Conservation (phyloP, 2,797 vertebrate genomes). For the Valencia hispanica region DNA sequence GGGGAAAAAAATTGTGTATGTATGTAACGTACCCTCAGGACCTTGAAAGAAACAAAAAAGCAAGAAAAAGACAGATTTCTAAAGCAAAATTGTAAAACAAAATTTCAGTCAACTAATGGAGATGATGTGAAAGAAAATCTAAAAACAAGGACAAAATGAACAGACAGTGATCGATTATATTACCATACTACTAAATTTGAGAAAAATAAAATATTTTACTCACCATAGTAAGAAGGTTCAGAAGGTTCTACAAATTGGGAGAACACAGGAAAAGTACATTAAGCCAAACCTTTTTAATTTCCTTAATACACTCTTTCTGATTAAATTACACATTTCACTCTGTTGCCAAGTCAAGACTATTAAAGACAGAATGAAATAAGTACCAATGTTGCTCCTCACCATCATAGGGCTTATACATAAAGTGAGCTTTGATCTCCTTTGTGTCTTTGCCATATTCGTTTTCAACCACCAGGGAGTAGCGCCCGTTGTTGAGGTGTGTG, state of each 20-base stretch:
- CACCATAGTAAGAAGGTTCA: slow-evolving; percentile 81
- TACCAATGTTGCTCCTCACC: slow-evolving; percentile 76
- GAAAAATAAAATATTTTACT: slow-evolving; percentile 41
- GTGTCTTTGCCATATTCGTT: slow-evolving; percentile 87
- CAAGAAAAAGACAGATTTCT: slow-evolving; percentile 40
- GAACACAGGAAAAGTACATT: slow-evolving; percentile 15
- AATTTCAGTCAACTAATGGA: slow-evolving; percentile 26
- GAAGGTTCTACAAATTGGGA: slow-evolving; percentile 48
- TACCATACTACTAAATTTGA: slow-evolving; percentile 6
- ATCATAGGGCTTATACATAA: slow-evolving; percentile 88
- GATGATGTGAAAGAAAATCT: slow-evolving; percentile 39
- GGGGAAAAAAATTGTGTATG: slow-evolving; percentile 23
- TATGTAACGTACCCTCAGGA: slow-evolving; percentile 45
- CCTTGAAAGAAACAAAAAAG: slow-evolving; percentile 42
- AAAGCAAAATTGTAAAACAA: slow-evolving; percentile 42
- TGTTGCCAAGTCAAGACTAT: not conserved
- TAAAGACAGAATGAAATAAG: not conserved
- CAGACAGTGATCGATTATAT: slow-evolving; percentile 3
- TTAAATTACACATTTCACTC: not conserved
- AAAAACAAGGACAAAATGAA: slow-evolving; percentile 18
- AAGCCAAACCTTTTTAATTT: not conserved
- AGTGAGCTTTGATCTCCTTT: slow-evolving; percentile 88
- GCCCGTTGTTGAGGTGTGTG: slow-evolving; percentile 95
- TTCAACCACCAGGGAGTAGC: slow-evolving; percentile 88
- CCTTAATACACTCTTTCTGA: not conserved